Percentiles rank a stretch among this genome's conserved stretches.
phyloP scores from a whole-genome alignment of 2,888 invertebrate species.

The Xestia ashworthii region DNA sequence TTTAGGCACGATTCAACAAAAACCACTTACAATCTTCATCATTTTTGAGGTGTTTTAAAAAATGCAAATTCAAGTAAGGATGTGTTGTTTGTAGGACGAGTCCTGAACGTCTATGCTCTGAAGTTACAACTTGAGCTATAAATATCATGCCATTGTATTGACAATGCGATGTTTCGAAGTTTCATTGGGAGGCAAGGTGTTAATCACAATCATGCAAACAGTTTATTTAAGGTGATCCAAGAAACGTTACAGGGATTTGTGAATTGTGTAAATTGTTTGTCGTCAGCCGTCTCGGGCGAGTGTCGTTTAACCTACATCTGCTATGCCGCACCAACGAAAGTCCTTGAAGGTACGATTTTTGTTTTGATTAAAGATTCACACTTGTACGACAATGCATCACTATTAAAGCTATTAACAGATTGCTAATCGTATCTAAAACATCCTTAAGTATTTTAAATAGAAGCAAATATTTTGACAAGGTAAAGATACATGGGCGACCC shows the following conservation, averaged over 20 bases:
- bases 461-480: constrained; percentile 28
- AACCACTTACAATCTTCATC: constrained; percentile 86
- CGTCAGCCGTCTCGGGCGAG: constrained; percentile 66
- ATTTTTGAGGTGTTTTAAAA: constrained; percentile 72
- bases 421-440: constrained; percentile 45
- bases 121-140: constrained; percentile 81
- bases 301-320: constrained; percentile 79
- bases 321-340: constrained; percentile 25
- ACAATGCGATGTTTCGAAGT: constrained; percentile 86
- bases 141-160: constrained; percentile 85
- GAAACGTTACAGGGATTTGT: constrained; percentile 86
- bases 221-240: constrained; percentile 88
- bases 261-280: constrained; percentile 88
- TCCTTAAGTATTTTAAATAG: constrained; percentile 15
- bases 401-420: constrained; percentile 51
- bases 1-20: background rate
- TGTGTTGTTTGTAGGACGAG: constrained; percentile 78
- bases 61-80: constrained; percentile 57
- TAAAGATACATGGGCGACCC: background rate
- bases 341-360: constrained; percentile 56
- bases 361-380: constrained; percentile 55
- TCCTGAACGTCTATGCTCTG: constrained; percentile 83
- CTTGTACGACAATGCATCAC: constrained; percentile 40
- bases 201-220: constrained; percentile 89
- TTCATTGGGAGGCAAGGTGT: constrained; percentile 87